phyloP scores from a whole-genome alignment of 2,113 vertebrate species.

The Sphaerodactylus townsendi region DNA sequence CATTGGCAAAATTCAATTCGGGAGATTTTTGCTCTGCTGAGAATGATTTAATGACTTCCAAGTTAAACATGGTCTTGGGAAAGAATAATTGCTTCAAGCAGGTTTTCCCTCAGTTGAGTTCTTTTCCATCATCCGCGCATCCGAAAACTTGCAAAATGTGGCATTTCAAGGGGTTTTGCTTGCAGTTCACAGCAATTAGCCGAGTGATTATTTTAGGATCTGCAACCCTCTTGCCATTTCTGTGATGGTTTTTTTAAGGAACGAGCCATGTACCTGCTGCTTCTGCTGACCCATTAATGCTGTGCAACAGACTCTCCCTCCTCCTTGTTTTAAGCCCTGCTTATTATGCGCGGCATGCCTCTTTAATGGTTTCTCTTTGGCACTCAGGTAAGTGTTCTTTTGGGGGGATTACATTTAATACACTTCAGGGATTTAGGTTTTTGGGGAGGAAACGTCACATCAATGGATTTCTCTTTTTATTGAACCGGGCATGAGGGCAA shows the following conservation, averaged over 20 bases:
- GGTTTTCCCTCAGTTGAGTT: neutral
- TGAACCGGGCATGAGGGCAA: neutral
- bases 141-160: neutral
- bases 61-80: neutral
- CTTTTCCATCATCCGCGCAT: neutral
- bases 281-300: neutral
- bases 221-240: neutral
- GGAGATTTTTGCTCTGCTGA: constrained; percentile 39
- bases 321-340: neutral
- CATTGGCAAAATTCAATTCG: constrained; percentile 37
- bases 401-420: neutral
- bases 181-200: neutral
- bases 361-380: neutral
- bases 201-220: neutral
- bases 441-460: neutral
- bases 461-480: neutral
- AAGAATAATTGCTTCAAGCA: neutral
- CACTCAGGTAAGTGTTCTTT: neutral
- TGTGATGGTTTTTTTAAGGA: neutral
- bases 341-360: neutral
- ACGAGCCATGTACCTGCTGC: neutral
- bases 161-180: neutral
- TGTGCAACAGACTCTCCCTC: neutral
- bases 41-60: neutral
- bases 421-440: constrained; percentile 14